Conservation (phyloP, 2,797 vertebrate species). For the Anableps anableps region DNA sequence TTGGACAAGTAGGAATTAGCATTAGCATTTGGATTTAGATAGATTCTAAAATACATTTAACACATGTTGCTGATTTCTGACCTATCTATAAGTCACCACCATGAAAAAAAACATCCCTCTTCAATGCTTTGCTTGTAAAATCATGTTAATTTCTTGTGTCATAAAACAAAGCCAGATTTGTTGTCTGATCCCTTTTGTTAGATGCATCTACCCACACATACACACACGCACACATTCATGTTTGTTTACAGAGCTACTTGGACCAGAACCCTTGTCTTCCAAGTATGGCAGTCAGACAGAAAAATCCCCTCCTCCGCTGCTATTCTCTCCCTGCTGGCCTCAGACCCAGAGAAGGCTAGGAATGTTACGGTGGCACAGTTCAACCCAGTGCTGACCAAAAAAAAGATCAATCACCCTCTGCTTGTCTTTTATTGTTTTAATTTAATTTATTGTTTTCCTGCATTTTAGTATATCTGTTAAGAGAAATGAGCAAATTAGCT, state of each 20-base stretch:
- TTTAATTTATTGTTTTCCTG: slow-evolving; percentile 9
- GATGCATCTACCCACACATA: slow-evolving; percentile 31
- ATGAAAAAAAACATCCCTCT: background rate
- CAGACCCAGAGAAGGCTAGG: slow-evolving; percentile 74
- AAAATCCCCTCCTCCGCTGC: slow-evolving; percentile 62
- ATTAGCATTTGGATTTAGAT: background rate
- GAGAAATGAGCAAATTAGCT: slow-evolving; percentile 28
- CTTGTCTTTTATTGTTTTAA: slow-evolving; percentile 36
- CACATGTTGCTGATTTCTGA: background rate
- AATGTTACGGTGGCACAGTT: slow-evolving; percentile 64
- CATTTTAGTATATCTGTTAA: background rate
- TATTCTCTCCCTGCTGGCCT: slow-evolving; percentile 52
- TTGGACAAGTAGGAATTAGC: background rate
- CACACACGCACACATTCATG: slow-evolving; percentile 7
- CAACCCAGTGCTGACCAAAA: slow-evolving; percentile 39
- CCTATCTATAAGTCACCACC: background rate
- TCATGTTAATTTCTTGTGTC: background rate
- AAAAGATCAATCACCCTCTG: slow-evolving; percentile 22
- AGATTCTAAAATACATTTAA: background rate
- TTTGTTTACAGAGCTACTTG: slow-evolving; percentile 69
- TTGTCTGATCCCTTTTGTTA: background rate
- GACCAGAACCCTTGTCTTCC: slow-evolving; percentile 66
- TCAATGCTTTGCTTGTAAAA: background rate
- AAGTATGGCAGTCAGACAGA: slow-evolving; percentile 76
- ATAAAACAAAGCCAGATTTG: background rate